These are phyloP conservation scores for Emydura subglobosa DNA, from an alignment of 2,113 vertebrate genomes.

Conservation along the genomic window DNA sequence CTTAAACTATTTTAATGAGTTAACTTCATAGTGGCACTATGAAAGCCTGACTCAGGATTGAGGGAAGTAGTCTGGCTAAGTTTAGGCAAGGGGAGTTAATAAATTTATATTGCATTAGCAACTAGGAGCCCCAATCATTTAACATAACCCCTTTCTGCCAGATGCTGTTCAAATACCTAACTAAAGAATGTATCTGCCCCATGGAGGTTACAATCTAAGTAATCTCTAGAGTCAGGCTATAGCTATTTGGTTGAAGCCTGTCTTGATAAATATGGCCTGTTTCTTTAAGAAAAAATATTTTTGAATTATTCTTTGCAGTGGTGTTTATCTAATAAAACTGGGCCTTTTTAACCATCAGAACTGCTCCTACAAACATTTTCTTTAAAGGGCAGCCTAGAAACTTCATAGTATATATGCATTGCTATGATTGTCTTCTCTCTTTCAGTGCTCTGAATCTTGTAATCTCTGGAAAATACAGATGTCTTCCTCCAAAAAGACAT, in stretches of 20 bases:
- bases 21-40: neutral
- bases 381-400: neutral
- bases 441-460: neutral
- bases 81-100: neutral
- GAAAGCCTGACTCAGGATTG: neutral
- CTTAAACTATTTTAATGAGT: too few species aligned
- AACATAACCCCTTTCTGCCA: neutral
- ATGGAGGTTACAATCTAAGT: neutral
- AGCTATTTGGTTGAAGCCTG: neutral
- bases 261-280: neutral
- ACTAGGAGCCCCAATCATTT: neutral
- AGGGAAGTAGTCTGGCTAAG: neutral
- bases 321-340: neutral
- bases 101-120: neutral
- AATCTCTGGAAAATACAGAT: neutral
- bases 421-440: neutral
- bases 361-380: neutral
- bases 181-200: neutral
- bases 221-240: neutral
- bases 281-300: neutral
- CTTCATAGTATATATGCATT: neutral
- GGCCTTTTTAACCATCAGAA: neutral
- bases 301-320: neutral
- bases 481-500: neutral
- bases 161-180: neutral